phyloP scores from a whole-genome alignment of 2,888 invertebrate genomes.

The Eupithecia pulchellata region DNA sequence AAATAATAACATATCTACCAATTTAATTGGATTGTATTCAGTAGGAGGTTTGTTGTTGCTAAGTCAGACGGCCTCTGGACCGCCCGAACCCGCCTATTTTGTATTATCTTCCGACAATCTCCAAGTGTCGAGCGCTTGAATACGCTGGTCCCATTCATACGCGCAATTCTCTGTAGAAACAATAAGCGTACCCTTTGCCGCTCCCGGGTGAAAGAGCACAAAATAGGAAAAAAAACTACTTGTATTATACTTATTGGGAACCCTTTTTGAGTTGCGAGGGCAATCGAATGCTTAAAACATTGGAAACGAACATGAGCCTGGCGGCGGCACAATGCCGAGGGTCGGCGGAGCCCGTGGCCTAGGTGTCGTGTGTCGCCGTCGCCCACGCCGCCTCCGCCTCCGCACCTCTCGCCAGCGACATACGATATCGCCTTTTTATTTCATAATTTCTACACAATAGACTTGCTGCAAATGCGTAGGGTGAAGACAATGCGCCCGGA shows the following conservation, averaged over 20 bases:
- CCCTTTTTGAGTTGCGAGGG: constrained; percentile 79
- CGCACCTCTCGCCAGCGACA: constrained; percentile 73
- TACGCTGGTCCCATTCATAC: constrained; percentile 77
- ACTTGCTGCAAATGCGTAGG: constrained; percentile 79
- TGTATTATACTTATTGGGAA: constrained; percentile 80
- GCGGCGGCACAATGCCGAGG: constrained; percentile 53
- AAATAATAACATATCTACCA: background rate
- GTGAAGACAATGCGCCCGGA: constrained; percentile 85
- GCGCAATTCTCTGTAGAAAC: constrained; percentile 80
- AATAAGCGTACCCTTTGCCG: constrained; percentile 80
- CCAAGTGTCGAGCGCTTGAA: constrained; percentile 73
- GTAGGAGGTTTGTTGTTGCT: constrained; percentile 78
- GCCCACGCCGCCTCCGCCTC: constrained; percentile 58
- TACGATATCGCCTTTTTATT: constrained; percentile 84
- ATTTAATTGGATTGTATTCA: constrained; percentile 43
- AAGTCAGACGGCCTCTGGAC: constrained; percentile 66
- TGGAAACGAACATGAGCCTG: constrained; percentile 78
- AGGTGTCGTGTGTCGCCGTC: constrained; percentile 70
- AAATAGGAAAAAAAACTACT: constrained; percentile 72
- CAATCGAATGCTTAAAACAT: constrained; percentile 85
- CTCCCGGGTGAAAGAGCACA: constrained; percentile 74
- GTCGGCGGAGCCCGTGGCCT: constrained; percentile 47
- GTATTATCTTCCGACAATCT: constrained; percentile 80
- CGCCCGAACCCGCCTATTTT: constrained; percentile 72
- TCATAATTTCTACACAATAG: constrained; percentile 81